phyloP scores from a whole-genome alignment of 2,113 vertebrate genomes.

The Raja brachyura region DNA sequence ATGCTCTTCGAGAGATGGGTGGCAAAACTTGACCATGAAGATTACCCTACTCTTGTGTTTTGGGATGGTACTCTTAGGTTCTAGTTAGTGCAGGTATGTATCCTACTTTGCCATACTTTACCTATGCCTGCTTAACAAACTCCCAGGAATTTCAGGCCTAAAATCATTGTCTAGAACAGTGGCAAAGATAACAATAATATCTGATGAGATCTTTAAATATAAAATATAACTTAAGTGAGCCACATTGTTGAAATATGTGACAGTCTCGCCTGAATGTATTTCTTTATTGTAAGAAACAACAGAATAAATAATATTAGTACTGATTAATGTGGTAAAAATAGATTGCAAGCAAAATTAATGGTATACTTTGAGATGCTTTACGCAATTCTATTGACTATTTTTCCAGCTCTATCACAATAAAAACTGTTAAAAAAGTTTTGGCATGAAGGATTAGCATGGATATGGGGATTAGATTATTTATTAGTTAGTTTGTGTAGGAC shows the following conservation, averaged over 20 bases:
- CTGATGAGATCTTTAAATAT: neutral
- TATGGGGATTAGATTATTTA: too few relatives aligned
- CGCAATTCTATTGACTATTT: neutral
- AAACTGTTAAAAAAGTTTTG: neutral
- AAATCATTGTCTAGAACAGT: neutral
- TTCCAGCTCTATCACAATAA: neutral
- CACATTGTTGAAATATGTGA: neutral
- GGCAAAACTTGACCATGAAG: neutral
- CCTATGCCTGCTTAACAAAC: too few relatives aligned
- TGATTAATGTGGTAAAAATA: neutral
- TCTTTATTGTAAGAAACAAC: neutral
- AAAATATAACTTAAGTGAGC: neutral
- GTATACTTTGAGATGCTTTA: neutral
- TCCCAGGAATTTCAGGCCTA: neutral
- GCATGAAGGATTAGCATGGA: neutral
- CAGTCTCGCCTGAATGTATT: neutral
- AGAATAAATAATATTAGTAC: neutral
- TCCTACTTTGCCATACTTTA: neutral
- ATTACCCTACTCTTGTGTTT: neutral
- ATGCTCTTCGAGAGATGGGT: neutral
- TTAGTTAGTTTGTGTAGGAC: neutral
- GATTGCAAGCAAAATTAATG: neutral
- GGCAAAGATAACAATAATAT: neutral
- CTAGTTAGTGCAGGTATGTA: neutral
- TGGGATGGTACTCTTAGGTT: neutral